Evolutionary conservation across 2,797 vertebrate genomes (phyloP).

Genomic region (Chaunax sp.): DNA sequence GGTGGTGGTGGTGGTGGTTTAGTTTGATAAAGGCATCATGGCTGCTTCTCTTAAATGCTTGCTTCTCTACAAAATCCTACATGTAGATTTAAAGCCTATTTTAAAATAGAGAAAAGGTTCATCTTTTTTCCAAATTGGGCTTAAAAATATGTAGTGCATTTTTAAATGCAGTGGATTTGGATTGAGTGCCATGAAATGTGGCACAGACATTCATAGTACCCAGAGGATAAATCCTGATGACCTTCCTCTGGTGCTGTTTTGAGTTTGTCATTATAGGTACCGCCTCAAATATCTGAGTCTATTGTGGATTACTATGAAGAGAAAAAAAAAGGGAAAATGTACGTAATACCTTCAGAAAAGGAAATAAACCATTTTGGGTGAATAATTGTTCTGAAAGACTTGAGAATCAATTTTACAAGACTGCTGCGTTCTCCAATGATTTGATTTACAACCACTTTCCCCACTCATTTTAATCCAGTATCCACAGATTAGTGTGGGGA

Average conservation of each 20-base stretch:
- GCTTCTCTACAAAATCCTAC: too few species aligned
- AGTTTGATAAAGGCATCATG: too few species aligned
- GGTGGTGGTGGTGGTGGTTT: too few species aligned
- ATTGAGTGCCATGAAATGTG: not conserved
- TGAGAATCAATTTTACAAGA: not conserved
- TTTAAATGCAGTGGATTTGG: not conserved
- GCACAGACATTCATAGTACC: not conserved
- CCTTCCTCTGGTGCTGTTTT: not conserved
- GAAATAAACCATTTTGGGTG: constrained; percentile 3
- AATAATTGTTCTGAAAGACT: constrained; percentile 6
- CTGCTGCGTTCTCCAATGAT: constrained; percentile 1
- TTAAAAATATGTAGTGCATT: too few species aligned
- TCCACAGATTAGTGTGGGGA: constrained; percentile 21
- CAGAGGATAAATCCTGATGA: not conserved
- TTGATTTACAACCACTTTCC: constrained; percentile 8
- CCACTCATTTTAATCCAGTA: constrained; percentile 44
- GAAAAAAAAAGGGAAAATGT: constrained; percentile 35
- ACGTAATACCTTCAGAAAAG: constrained; percentile 30
- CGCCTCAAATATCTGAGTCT: too few species aligned
- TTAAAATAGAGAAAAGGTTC: too few species aligned
- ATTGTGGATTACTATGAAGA: too few species aligned
- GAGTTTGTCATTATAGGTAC: too few species aligned
- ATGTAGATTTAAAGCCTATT: too few species aligned
- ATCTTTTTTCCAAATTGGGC: too few species aligned
- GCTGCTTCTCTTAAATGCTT: too few species aligned